Conservation (phyloP, 2,888 invertebrate genomes). For the Seira ritae region DNA sequence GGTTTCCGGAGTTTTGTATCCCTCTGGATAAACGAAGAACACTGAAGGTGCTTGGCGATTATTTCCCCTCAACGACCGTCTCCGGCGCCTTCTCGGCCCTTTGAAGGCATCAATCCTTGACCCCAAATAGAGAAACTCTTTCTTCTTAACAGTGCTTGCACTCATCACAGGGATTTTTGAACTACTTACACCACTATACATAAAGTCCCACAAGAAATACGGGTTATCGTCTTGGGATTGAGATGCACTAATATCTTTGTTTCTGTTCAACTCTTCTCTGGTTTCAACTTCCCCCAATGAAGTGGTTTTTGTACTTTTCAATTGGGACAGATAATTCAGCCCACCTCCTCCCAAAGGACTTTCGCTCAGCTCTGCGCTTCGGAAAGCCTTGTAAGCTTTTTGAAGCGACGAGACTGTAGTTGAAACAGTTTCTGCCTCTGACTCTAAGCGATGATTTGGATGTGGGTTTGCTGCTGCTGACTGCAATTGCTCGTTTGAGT, state of each 20-base stretch:
- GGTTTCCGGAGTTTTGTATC: background rate
- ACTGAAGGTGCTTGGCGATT: slow-evolving; percentile 16
- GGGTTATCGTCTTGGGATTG: no score
- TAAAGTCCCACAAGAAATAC: slow-evolving; percentile 32
- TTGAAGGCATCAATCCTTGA: slow-evolving; percentile 37
- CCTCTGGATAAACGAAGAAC: slow-evolving; percentile 43
- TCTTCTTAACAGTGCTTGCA: slow-evolving; percentile 6
- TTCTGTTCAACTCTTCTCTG: background rate
- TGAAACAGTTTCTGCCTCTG: background rate
- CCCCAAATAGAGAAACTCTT: slow-evolving; percentile 42
- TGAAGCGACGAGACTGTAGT: background rate
- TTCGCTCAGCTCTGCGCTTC: slow-evolving; percentile 32
- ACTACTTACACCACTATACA: slow-evolving; percentile 10
- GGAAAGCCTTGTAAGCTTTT: slow-evolving; percentile 40
- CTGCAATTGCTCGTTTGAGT: no score
- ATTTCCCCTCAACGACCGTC: slow-evolving; percentile 30
- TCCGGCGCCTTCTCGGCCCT: slow-evolving; percentile 48
- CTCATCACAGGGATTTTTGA: no score
- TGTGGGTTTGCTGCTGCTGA: slow-evolving; percentile 26
- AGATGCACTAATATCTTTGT: no score
- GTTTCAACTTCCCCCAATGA: background rate
- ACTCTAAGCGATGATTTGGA: slow-evolving; percentile 22
- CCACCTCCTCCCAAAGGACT: no score
- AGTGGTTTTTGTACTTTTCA: background rate
- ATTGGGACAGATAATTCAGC: background rate